Evolutionary conservation across 92 coral and sea anemone species (phyloP).

Genomic region (Epizoanthus ramosus): DNA sequence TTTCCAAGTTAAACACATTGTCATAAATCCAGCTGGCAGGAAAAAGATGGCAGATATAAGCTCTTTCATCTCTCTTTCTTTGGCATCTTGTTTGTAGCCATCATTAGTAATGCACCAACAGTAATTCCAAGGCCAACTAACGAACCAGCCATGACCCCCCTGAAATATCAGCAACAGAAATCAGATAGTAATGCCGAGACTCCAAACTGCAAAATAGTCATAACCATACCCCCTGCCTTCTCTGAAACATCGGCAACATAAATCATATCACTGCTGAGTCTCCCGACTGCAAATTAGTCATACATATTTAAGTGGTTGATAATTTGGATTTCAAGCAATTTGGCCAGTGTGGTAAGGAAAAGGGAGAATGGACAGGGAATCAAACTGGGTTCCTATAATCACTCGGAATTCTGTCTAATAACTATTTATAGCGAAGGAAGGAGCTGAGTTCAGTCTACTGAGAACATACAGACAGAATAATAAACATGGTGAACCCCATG

Average conservation of each 20-base stretch:
- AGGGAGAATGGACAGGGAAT: too few species aligned
- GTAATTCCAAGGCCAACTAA: slow-evolving; percentile 42
- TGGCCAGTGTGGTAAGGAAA: too few species aligned
- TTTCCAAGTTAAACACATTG: neutral
- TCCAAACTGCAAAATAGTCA: neutral
- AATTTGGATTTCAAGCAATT: too few species aligned
- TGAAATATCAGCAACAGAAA: neutral
- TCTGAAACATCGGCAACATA: neutral
- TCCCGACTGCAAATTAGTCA: neutral
- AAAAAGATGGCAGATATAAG: neutral
- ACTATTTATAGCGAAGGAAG: too few species aligned
- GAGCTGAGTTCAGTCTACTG: too few species aligned
- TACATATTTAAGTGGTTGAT: neutral
- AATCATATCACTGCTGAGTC: neutral
- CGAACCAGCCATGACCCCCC: slow-evolving; percentile 46
- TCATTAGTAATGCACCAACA: slow-evolving; percentile 34
- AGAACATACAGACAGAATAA: too few species aligned
- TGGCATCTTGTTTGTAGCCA: slow-evolving; percentile 37
- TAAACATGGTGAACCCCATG: too few species aligned
- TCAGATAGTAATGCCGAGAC: neutral
- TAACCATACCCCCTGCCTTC: neutral
- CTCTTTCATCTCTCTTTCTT: slow-evolving; percentile 40
- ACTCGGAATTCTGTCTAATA: too few species aligned
- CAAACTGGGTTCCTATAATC: too few species aligned
- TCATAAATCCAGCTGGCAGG: neutral